Percentiles rank a stretch among this genome's conserved stretches.
These are phyloP conservation scores for Megalurothrips usitatus DNA, from an alignment of 2,888 invertebrate genomes.

Conservation along the genomic window DNA sequence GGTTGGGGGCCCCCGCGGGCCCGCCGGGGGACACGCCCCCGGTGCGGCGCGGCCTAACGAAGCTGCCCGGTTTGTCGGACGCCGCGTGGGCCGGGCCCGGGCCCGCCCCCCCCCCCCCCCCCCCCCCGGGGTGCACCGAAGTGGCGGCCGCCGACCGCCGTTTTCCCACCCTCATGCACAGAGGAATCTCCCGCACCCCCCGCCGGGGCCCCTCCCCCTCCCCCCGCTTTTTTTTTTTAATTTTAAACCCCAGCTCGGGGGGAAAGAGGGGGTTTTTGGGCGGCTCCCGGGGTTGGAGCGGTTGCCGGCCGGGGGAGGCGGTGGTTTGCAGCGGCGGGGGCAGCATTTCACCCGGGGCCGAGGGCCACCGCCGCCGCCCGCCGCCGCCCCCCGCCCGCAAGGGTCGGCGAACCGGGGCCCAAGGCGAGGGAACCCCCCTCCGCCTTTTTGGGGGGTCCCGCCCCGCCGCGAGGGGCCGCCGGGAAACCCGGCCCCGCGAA, in stretches of 20 bases:
- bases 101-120: background rate
- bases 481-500: background rate
- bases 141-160: background rate
- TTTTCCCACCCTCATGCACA: background rate
- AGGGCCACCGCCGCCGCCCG: background rate
- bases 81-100: too few relatives aligned
- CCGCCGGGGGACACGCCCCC: too few relatives aligned
- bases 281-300: background rate
- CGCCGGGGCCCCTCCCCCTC: background rate
- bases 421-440: background rate
- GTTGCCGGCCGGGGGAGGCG: background rate
- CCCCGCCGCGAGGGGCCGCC: background rate
- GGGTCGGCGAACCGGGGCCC: background rate
- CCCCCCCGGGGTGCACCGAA: background rate
- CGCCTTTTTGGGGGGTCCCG: background rate
- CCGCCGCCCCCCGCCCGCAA: background rate
- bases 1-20: too few relatives aligned
- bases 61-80: too few relatives aligned
- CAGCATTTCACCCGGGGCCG: background rate
- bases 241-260: conserved; percentile 2
- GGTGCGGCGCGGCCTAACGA: too few relatives aligned
- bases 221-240: conserved; percentile 13
- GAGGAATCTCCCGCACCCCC: background rate
- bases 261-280: background rate
- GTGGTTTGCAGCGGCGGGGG: background rate